Base-by-base conservation (phyloP, 2,797 vertebrate species). In the Todus mexicanus region DNA sequence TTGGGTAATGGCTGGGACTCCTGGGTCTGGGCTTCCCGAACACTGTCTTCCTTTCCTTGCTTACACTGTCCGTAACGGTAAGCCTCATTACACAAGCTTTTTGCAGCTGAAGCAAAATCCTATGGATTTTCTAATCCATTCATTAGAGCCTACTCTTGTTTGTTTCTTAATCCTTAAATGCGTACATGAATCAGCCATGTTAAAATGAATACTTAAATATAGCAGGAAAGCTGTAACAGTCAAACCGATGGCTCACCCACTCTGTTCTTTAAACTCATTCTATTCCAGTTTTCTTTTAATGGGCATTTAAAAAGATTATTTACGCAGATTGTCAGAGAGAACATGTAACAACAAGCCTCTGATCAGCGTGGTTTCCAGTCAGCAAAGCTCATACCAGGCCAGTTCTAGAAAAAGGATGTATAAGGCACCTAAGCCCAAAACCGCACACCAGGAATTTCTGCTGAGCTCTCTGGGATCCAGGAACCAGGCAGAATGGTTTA, bases 101-200 rank as follows among this genome's bases (percentile, higher is more conserved):
- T 89, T 88, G 40, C 79, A 86, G 54, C 29, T 74, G 71, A 65
- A 61, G 71, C 38, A 68, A 68, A 89, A 9, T 66, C 35, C 23
- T 72, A 59, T 87, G 61, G 47, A 50, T 85, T 95, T 94, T 81
- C 23, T 82, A 82, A 71, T 84, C 43, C 59, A 19, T 71, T 82
- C 15, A 23, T 87, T 87, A 76, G 18, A 84, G 40, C 33, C 42
- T 68, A 5, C 29, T 90, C 65, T 81, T 80, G 40, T 73, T 91
- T 87, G 27, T 42, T 79, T 94, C 60, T 71, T 92, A 75, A 70
- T 91, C 79, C 61, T 84, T 90, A 89, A 91, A 75, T 72, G 64
- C 1, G 18, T 45, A 45, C 19, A 27, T 47, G 35, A 94, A 63
- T 78, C 66, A 80, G 66, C 48, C 12, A 4, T 61, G 33, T 65